Base-by-base conservation (phyloP, 2,888 invertebrate species). In the Abscondita cerata region DNA sequence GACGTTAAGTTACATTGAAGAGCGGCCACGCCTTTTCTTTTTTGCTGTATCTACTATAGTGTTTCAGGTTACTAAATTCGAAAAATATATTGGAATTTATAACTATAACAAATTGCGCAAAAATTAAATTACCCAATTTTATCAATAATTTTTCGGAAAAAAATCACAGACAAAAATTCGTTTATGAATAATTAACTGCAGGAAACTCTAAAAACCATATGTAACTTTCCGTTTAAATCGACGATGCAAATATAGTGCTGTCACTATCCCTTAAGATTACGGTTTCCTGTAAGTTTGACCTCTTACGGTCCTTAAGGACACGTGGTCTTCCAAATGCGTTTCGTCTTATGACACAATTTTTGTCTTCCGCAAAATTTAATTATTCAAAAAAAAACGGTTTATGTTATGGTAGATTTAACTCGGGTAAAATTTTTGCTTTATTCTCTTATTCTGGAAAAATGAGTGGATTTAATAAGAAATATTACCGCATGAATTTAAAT, bases 211-310 rank as follows among this genome's bases (percentile, higher is more conserved):
- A 15, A 13, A 47, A 48, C 69, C 68, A 68, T 66, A 61, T 68
- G 71, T 57, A 60, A 69, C 68, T 65, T 66, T 69, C 68, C 69
- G 65, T 65, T 67, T 61, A 33, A 50, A 52, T 48, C 44, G 19
- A 33, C 3, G 34, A 19, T 68, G 69, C 68, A 69, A 69, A 70
- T 69, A 70, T 67, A 64, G 60, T 57, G 59, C 53, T 66, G 66
- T 31, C 31, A 64, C 58, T 66, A 68, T 69, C 68, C 69, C 69
- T 65, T 59, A 62, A 48, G 58, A 59, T 58, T 59, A 48, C 62
- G 61, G 67, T 69, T 71, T 73, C 71, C 72, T 68, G 68, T 60
- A 59, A 65, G 70, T 69, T n/a, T 73, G 72, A 73, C 73, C 75
- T 71, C 73, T 69, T 64, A 62, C 57, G 59, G 65, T 59, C 66